Percentiles rank a stretch among this genome's conserved stretches.
Conservation (phyloP, 2,113 vertebrate species). For the Thalassarche chlororhynchos region DNA sequence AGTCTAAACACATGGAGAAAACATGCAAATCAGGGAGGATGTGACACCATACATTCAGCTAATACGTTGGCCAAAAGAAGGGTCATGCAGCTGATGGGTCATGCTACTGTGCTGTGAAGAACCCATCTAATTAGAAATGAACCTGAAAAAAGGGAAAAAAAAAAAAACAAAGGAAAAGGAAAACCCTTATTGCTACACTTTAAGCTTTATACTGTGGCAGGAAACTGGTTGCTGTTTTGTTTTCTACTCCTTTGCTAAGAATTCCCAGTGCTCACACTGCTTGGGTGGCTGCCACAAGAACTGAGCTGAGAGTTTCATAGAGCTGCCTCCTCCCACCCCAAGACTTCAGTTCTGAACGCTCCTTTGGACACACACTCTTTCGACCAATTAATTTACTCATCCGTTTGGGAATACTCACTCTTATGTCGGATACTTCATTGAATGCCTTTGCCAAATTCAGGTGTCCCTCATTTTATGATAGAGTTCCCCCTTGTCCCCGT, state of each 20-base stretch:
- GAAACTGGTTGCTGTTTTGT: not conserved
- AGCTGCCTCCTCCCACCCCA: not conserved
- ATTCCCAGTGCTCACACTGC: accelerated
- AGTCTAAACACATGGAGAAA: too few relatives aligned
- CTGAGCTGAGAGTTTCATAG: not conserved
- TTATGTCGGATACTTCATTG: not conserved
- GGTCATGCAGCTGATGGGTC: not conserved
- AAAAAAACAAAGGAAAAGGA: not conserved
- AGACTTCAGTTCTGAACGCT: not conserved
- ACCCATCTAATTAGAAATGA: not conserved
- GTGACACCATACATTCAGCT: too few relatives aligned
- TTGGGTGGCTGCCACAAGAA: not conserved
- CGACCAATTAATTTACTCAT: not conserved
- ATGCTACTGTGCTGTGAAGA: not conserved
- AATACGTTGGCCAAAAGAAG: too few relatives aligned
- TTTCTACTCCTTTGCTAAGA: not conserved
- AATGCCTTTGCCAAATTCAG: not conserved
- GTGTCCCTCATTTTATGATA: not conserved
- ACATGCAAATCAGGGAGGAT: too few relatives aligned
- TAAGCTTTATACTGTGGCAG: not conserved
- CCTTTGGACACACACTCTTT: not conserved
- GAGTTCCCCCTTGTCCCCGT: not conserved
- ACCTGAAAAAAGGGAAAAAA: not conserved
- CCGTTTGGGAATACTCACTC: not conserved
- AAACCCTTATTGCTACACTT: not conserved